Base-by-base conservation (phyloP, 1,140 invertebrate species). In the Tetragnatha versicolor region DNA sequence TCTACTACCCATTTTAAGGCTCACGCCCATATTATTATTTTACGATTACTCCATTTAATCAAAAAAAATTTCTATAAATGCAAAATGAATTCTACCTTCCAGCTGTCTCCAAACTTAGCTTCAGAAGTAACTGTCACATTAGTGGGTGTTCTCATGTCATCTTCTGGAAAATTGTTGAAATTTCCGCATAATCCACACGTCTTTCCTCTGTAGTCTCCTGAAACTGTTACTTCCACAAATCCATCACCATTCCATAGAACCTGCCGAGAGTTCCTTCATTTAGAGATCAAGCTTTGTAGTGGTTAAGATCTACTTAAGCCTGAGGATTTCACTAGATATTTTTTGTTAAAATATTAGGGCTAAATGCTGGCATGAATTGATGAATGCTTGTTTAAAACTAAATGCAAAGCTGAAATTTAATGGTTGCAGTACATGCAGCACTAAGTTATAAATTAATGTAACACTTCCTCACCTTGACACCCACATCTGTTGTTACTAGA, bases 111-210 rank as follows among this genome's bases (percentile, higher is more conserved):
- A 75, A 70, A 81, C 58, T 25, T 72, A 79, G 72, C 81, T 69
- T 61, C 81, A 29, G 37, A 75, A 47, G 58, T 70, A 27, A 86
- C 86, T 14, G 94, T 88, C 84, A 93, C 91, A 0, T 93, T 93
- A 80, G 90, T 88, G 55, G 91, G 88, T 4, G 90, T 91, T 47
- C 87, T 91, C 82, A 88, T 83, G 76, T 89, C 88, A 79, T 89
- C 88, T 66, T 85, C 82, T 0, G 90, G 89, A 81, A 94, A 93
- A 79, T 92, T 89, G 85, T 96, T 98, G 85, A 93, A 98, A 85
- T 97, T 97, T 0, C 96, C 96, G 84, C 96, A 98, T 0, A 98
- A 86, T 25, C 96, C 96, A 83, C 95, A 96, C 12, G 96, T 83
- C 80, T 90, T 89, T 20, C 90, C 89, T 83, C 94, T 92, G 84